Base-by-base conservation (phyloP, 2,113 vertebrate species). In the Hemiprocne comata region DNA sequence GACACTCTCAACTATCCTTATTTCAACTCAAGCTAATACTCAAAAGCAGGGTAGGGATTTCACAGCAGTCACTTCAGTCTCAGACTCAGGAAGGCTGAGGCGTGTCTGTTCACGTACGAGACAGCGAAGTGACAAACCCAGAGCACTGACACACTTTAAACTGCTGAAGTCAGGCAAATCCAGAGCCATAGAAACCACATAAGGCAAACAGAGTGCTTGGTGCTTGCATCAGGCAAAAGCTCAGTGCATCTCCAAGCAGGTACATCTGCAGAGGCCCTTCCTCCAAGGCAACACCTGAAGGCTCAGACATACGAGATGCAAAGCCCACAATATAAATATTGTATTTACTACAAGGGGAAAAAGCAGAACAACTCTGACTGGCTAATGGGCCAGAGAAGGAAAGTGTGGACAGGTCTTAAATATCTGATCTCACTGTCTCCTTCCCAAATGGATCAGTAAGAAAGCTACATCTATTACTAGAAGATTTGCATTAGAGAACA, bases 81-180 rank as follows among this genome's bases (percentile, higher is more conserved):
- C 67, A 17, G 54, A 29, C 36, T 50, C 7, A 1, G 48, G 57
- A 61, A 64, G 55, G 29, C 77, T 61, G 40, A 80, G 66, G 67
- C 28, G 2, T 11, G 11, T 16, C 50, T 8, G 2, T 6, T 73
- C 60, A 80, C 1, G 0, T 50, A 19, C 46, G 8, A 25, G 38
- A 18, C 12, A 82, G 48, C 17, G 9, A 57, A 33, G 46, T 53
- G 71, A 62, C 72, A 84, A 50, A 64, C 44, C 50, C 60, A 18
- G 36, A 85, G 64, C 33, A 69, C 33, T 38, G n/a, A 33, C 34
- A 61, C 18, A 5, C 28, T 24, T 73, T 9, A 11, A 54, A 17
- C 58, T 38, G 48, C 53, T 89, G 77, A 77, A 64, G 25, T 21
- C 7, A 19, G 23, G 65, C 55, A 89, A 85, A 89, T 57, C 24